These are phyloP conservation scores for Nemotelus pantherinus DNA, from an alignment of 2,888 invertebrate species.

Conservation along the genomic window DNA sequence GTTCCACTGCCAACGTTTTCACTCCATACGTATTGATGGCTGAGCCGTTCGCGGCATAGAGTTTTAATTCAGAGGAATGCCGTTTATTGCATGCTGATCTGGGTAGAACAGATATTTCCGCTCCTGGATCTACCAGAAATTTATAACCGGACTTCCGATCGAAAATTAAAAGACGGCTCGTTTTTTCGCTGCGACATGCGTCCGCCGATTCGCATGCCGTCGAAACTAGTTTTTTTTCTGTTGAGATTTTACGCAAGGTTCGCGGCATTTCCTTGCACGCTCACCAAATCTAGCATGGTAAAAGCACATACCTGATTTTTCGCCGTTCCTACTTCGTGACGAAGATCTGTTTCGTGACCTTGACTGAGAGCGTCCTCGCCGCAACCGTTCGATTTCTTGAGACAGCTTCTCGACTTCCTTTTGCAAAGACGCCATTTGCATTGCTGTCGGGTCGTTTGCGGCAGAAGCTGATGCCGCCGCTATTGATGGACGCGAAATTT, in stretches of 20 bases:
- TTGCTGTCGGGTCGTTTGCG: too few relatives aligned
- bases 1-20: background rate
- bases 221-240: conserved; percentile 13
- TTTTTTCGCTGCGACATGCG: background rate
- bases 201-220: background rate
- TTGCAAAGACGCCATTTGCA: too few relatives aligned
- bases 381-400: too few relatives aligned
- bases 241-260: background rate
- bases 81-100: background rate
- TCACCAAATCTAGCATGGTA: background rate
- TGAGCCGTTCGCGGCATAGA: background rate
- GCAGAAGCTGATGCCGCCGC: too few relatives aligned
- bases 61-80: background rate
- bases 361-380: too few relatives aligned
- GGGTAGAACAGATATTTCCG: background rate
- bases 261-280: background rate
- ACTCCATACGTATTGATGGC: background rate
- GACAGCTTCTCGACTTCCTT: too few relatives aligned
- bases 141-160: conserved; percentile 1
- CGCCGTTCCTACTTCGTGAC: too few relatives aligned
- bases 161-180: background rate
- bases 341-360: too few relatives aligned
- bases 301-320: background rate
- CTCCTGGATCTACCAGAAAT: background rate
- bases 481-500: too few relatives aligned